phyloP scores from a whole-genome alignment of 2,888 invertebrate species.

The Philopedon plagiatum region DNA sequence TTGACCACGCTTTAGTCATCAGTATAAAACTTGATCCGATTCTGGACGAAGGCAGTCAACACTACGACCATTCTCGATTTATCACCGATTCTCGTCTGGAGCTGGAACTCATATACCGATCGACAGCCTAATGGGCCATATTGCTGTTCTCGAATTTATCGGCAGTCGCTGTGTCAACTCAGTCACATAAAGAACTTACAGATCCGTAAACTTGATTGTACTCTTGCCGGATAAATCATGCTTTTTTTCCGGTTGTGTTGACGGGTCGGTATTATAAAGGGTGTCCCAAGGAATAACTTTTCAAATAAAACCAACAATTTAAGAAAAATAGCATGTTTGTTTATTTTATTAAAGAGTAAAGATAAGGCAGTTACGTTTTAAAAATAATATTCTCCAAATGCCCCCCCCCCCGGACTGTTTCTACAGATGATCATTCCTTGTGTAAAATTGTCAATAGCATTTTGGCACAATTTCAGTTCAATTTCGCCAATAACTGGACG shows the following conservation, averaged over 20 bases:
- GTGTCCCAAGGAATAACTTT: no score
- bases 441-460: no score
- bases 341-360: no score
- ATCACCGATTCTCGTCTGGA: slow-evolving; percentile 9
- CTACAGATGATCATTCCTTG: no score
- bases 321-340: no score
- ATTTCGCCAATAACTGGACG: no score
- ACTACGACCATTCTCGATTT: slow-evolving; percentile 14
- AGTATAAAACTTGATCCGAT: slow-evolving; percentile 11
- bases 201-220: slow-evolving; percentile 21
- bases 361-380: no score
- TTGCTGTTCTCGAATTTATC: slow-evolving; percentile 29
- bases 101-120: slow-evolving; percentile 10
- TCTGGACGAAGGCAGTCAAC: not conserved
- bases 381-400: no score
- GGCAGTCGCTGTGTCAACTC: slow-evolving; percentile 22
- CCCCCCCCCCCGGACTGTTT: no score
- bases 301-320: no score
- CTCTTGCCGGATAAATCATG: slow-evolving; percentile 2
- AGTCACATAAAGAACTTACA: slow-evolving; percentile 23
- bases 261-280: not conserved
- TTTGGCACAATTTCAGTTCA: no score
- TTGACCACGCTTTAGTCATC: no score
- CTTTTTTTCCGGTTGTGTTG: not conserved
- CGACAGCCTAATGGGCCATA: slow-evolving; percentile 26